Conservation (phyloP, 1,140 invertebrate species). For the Asobara japonica region DNA sequence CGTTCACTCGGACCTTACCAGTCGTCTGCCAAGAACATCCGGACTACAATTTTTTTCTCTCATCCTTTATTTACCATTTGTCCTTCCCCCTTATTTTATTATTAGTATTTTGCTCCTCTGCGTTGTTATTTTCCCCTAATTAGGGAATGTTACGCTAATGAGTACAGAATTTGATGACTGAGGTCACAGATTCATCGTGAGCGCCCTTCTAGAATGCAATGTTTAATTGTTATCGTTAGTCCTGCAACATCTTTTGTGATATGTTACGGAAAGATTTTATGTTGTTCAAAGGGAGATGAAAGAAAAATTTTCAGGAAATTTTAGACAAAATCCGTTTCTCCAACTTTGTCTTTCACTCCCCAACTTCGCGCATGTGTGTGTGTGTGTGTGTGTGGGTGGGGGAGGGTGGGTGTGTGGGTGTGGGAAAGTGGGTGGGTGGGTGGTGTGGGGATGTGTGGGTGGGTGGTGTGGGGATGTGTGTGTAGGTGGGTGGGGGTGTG, state of each 20-base stretch:
- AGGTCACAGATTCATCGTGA: neutral
- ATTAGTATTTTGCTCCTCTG: neutral
- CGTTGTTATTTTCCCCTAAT: neutral
- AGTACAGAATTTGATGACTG: neutral
- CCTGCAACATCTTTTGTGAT: neutral
- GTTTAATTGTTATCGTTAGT: neutral
- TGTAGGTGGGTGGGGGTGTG: too few species aligned
- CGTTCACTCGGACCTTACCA: neutral
- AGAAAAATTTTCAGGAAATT: too few species aligned
- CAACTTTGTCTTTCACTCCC: too few species aligned
- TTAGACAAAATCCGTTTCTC: too few species aligned
- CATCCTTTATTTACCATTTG: neutral
- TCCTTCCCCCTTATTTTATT: neutral
- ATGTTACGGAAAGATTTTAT: too few species aligned
- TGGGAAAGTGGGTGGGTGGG: too few species aligned
- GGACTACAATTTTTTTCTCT: neutral
- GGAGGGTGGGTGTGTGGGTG: too few species aligned
- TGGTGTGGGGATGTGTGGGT: too few species aligned
- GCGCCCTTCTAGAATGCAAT: neutral
- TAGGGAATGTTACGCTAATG: neutral
- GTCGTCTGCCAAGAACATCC: constrained; percentile 8
- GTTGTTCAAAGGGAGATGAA: too few species aligned
- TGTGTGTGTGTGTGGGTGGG: too few species aligned
- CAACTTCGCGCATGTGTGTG: too few species aligned
- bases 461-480: too few species aligned